These are phyloP conservation scores for Melierax canorus DNA, from an alignment of 2,113 vertebrate species.

Conservation along the genomic window DNA sequence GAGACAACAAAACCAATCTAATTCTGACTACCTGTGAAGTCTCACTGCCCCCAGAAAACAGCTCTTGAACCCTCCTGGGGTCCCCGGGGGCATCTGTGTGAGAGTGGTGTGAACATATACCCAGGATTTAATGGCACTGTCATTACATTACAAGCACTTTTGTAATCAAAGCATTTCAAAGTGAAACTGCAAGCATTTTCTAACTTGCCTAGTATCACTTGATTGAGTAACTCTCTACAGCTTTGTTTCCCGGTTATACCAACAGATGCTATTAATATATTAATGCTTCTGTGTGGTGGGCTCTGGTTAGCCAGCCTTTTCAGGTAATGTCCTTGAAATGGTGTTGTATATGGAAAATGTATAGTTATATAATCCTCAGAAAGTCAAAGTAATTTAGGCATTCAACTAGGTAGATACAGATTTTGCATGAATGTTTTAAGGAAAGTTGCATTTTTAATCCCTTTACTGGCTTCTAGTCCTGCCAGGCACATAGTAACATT, in stretches of 20 bases:
- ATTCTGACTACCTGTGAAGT: not conserved
- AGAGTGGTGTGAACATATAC: not conserved
- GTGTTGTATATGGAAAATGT: not conserved
- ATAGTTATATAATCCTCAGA: constrained; percentile 41
- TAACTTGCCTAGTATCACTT: not conserved
- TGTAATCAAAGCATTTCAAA: not conserved
- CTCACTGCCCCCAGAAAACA: not conserved
- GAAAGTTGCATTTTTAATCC: constrained; percentile 61
- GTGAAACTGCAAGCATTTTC: not conserved
- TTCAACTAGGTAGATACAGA: constrained; percentile 39
- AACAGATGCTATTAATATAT: not conserved
- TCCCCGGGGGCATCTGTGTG: not conserved
- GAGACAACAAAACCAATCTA: not conserved
- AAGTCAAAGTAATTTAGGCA: constrained; percentile 33
- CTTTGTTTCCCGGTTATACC: not conserved
- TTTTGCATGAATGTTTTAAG: constrained; percentile 62
- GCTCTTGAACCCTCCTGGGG: not conserved
- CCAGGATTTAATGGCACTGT: not conserved
- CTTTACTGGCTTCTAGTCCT: not conserved
- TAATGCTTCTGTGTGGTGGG: not conserved
- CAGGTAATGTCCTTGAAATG: not conserved
- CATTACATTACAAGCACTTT: not conserved
- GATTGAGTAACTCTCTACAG: not conserved
- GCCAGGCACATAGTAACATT: not conserved
- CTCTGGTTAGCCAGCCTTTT: not conserved